Evolutionary conservation across 2,113 vertebrate genomes (phyloP), one percentile per base, ranked within the genome.

Genomic region (Notothenia coriiceps): DNA sequence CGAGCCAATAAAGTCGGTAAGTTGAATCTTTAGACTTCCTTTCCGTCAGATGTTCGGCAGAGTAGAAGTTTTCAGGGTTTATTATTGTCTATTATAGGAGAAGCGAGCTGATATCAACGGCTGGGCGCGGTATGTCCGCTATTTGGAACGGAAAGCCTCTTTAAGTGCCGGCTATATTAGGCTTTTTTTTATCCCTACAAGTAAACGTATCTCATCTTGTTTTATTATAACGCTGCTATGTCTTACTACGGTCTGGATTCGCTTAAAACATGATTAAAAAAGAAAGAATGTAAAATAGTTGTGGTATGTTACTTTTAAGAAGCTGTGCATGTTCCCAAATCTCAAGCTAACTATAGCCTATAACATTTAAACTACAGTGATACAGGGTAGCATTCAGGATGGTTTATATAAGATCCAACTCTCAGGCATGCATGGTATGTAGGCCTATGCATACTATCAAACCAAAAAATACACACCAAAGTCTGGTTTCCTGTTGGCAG

Each of bases 71-170:
- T 15, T 0, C 18, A 0, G 35, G 0, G 25, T 61, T 63, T 22
- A 51, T 43, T 51, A 0, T 0, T 18, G 33, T 80, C 15, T 85
- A 55, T 84, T 20, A 77, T 4, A 68, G 15, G 82, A 61, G 0
- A 8, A 7, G 49, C 60, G 13, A 33, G 56, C 15, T n/a, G 0
- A 17, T 51, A 6, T 7, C 57, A 54, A 67, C 47, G 18, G 15
- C 62, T 47, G 84, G 88, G 86, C n/a, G 83, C 71, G 85, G 80
- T 61, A 77, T 74, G 79, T 71, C 83, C 79, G 87, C 83, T 86
- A 75, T 71, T 0, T 13, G 57, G 4, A 2, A n/a, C 49, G 46
- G 75, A 59, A 74, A 78, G 55, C 0, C 0, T 47, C 33, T 10
- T 10, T 2, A 46, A 22, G 15, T 1, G 22, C 1, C 70, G 2